phyloP scores from a whole-genome alignment of 1,140 invertebrate genomes.

The Tribolium madens region DNA sequence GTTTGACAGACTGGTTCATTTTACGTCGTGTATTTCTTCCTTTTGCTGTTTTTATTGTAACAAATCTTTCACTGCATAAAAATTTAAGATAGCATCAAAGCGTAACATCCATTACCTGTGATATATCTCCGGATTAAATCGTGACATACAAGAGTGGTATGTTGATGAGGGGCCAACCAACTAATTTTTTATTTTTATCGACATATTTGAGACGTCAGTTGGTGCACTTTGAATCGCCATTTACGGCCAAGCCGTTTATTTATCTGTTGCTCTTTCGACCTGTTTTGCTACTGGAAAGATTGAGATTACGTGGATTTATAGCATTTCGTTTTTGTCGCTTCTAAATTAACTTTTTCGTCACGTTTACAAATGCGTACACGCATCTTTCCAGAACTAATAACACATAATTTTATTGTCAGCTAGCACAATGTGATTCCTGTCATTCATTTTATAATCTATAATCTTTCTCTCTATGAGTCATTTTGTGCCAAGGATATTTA shows the following conservation, averaged over 20 bases:
- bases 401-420: constrained; percentile 37
- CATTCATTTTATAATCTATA: constrained; percentile 29
- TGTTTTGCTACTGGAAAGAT: constrained; percentile 30
- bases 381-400: constrained; percentile 33
- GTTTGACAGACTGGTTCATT: constrained; percentile 32
- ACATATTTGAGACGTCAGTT: too few relatives aligned
- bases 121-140: constrained; percentile 28
- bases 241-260: constrained; percentile 24
- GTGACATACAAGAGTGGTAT: background rate
- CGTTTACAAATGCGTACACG: constrained; percentile 19
- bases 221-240: constrained; percentile 2
- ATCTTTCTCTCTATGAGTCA: constrained; percentile 27
- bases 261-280: constrained; percentile 35
- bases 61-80: constrained; percentile 1
- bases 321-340: too few relatives aligned
- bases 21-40: constrained; percentile 12
- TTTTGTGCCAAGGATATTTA: constrained; percentile 35
- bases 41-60: constrained; percentile 17
- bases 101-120: constrained; percentile 6
- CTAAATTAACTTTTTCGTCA: background rate
- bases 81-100: constrained; percentile 22
- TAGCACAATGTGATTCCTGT: constrained; percentile 30
- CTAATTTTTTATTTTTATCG: too few relatives aligned
- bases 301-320: constrained; percentile 18
- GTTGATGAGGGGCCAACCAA: too few relatives aligned